Evolutionary conservation across 1,140 invertebrate species (phyloP).

Genomic region (Cydia amplana): DNA sequence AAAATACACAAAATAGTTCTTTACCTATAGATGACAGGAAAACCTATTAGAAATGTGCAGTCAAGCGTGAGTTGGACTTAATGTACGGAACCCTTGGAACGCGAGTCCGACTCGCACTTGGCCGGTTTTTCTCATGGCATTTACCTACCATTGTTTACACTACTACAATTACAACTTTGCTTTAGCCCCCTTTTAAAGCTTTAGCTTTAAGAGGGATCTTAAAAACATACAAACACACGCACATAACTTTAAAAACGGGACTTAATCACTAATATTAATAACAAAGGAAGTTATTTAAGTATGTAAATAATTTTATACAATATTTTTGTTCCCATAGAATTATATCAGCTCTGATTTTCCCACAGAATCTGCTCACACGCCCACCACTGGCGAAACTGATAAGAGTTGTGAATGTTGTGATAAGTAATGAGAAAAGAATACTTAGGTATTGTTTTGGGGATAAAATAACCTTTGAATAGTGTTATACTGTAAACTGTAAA

Average conservation of each 20-base stretch:
- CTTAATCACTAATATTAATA: neutral
- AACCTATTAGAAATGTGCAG: too few species aligned
- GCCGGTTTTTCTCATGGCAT: too few species aligned
- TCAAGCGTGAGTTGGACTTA: too few species aligned
- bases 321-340: slow-evolving; percentile 7
- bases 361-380: slow-evolving; percentile 2
- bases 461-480: neutral
- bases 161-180: too few species aligned
- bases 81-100: too few species aligned
- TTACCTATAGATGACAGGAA: too few species aligned
- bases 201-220: too few species aligned
- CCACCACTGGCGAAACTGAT: neutral
- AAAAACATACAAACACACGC: too few species aligned
- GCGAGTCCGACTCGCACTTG: too few species aligned
- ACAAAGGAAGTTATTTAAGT: neutral
- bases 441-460: neutral
- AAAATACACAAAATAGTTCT: too few species aligned
- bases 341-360: neutral
- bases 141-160: too few species aligned
- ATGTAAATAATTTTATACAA: neutral
- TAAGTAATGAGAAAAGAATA: neutral
- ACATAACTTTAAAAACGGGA: neutral
- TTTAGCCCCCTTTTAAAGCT: too few species aligned
- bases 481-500: neutral
- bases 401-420: neutral